These are phyloP conservation scores for Antedon mediterranea DNA, from an alignment of 53 echinoderm and acorn worm species.

Conservation along the genomic window DNA sequence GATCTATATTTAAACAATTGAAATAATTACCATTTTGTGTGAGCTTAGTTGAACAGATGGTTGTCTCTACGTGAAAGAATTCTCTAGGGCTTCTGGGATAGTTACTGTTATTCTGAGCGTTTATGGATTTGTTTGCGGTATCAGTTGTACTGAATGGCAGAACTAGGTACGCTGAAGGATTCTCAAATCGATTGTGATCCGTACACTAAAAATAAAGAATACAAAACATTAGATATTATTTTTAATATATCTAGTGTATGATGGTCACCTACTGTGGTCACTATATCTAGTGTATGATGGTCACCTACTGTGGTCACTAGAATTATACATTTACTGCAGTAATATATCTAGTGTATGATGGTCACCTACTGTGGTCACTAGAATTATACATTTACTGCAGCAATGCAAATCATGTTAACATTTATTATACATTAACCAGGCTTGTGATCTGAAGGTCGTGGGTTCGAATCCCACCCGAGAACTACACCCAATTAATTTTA, in stretches of 20 bases:
- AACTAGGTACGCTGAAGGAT: conserved; percentile 29
- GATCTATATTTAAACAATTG: no score
- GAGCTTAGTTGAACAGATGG: conserved; percentile 94
- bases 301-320: no score
- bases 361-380: no score
- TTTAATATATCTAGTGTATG: neutral
- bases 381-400: no score
- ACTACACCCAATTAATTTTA: no score
- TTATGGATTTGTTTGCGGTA: conserved; percentile 19
- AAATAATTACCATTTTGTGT: conserved; percentile 61
- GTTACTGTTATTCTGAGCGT: conserved; percentile 22
- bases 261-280: neutral
- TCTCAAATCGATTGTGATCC: conserved; percentile 44
- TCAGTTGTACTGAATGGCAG: conserved; percentile 64
- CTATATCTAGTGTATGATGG: no score
- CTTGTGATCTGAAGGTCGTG: no score
- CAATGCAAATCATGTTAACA: no score
- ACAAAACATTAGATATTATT: neutral
- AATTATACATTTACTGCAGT: no score
- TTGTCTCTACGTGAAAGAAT: conserved; percentile 35
- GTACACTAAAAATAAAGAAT: conserved; percentile 36
- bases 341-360: no score
- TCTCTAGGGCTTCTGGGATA: conserved; percentile 34
- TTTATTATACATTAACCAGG: no score
- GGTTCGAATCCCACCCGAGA: no score